phyloP scores from a whole-genome alignment of 2,797 vertebrate genomes.

The Mico argentatus region DNA sequence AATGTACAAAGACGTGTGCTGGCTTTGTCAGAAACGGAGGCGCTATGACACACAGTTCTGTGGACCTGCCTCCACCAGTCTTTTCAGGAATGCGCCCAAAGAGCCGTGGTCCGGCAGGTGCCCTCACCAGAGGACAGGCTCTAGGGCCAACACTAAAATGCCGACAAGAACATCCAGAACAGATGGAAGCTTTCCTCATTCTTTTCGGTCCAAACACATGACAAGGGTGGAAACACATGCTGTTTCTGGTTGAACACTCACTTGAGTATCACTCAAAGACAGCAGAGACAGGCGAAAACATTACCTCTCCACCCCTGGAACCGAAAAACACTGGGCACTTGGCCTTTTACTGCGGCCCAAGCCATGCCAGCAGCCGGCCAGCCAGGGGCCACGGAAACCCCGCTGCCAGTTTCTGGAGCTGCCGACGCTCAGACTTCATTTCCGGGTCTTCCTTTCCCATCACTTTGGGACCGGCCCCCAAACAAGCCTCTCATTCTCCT shows the following conservation, averaged over 20 bases:
- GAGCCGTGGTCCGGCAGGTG: neutral
- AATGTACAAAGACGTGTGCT: neutral
- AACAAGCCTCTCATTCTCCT: neutral
- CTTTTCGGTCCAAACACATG: neutral
- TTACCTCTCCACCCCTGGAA: neutral
- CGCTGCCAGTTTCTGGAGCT: neutral
- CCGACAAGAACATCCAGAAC: neutral
- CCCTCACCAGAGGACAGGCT: neutral
- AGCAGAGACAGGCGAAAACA: neutral
- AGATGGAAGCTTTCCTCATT: neutral
- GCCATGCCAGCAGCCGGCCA: neutral
- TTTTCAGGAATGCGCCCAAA: neutral
- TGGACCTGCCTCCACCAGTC: neutral
- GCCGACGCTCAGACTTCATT: accelerated
- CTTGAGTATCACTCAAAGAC: neutral
- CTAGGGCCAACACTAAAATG: neutral
- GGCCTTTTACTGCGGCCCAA: neutral
- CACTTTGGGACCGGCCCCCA: neutral
- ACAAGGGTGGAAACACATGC: neutral
- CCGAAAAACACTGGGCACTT: too few species aligned
- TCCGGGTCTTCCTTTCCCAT: neutral
- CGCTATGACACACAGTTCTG: too few species aligned
- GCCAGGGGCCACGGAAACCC: too few species aligned
- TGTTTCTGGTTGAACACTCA: neutral
- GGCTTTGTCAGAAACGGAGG: neutral